Conservation (phyloP, 2,888 invertebrate species). For the Itoplectis maculator region DNA sequence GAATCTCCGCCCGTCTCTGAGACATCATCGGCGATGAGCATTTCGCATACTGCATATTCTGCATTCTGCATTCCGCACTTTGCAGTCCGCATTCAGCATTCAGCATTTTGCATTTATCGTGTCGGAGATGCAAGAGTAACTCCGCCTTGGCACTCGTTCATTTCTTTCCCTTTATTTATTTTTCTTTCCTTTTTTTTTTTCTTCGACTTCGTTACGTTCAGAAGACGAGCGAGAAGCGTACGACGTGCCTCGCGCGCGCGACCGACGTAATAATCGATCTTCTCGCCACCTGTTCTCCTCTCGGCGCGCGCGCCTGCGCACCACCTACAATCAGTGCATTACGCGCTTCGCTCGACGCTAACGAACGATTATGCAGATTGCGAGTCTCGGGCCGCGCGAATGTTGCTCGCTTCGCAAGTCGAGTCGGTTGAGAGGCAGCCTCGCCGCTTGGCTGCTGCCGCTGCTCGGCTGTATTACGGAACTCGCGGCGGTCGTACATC, state of each 20-base stretch:
- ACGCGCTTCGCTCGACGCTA: constrained; percentile 68
- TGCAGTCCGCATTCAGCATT: background rate
- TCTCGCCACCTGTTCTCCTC: constrained; percentile 77
- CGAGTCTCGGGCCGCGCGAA: constrained; percentile 59
- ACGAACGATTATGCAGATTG: constrained; percentile 80
- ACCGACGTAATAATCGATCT: constrained; percentile 70
- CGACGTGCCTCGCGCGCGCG: constrained; percentile 18
- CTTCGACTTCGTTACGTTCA: constrained; percentile 27
- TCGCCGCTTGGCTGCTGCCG: too few species aligned
- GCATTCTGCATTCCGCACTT: too few species aligned
- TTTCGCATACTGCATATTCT: constrained; percentile 22
- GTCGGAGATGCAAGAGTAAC: constrained; percentile 16
- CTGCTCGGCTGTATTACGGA: too few species aligned
- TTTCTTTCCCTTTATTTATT: constrained; percentile 2
- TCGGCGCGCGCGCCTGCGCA: constrained; percentile 69
- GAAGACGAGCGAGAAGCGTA: constrained; percentile 35
- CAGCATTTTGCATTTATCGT: constrained; percentile 44
- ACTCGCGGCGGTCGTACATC: constrained; percentile 42
- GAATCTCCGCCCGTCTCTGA: background rate
- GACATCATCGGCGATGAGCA: constrained; percentile 12
- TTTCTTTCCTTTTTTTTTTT: background rate
- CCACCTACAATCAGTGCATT: constrained; percentile 78
- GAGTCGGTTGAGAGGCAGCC: background rate
- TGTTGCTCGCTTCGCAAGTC: background rate
- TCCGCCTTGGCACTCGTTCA: constrained; percentile 23